Conservation (phyloP, 2,797 vertebrate species). For the Cryptoprocta ferox region DNA sequence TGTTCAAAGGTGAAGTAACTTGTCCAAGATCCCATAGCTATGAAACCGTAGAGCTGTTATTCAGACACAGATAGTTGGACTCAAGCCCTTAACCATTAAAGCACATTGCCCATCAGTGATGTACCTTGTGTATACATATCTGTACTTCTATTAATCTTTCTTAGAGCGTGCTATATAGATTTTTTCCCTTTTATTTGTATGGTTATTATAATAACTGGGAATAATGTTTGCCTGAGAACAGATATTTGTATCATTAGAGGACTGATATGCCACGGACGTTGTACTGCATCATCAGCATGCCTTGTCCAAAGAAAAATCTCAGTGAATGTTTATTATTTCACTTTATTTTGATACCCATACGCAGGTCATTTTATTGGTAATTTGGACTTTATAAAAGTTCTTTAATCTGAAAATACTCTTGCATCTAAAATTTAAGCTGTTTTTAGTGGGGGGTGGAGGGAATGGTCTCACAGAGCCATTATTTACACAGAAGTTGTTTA, state of each 20-base stretch:
- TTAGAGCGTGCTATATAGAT: neutral
- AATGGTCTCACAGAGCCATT: neutral
- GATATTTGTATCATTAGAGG: neutral
- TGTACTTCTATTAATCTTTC: neutral
- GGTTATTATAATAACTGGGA: neutral
- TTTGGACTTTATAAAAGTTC: conserved; percentile 13
- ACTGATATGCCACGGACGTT: neutral
- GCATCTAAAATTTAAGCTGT: conserved; percentile 35
- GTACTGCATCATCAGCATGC: neutral
- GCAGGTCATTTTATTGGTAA: neutral
- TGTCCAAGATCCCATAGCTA: neutral
- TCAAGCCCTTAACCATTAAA: neutral
- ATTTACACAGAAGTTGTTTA: conserved; percentile 62
- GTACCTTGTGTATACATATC: neutral
- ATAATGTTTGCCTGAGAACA: neutral
- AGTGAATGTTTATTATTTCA: conserved; percentile 18
- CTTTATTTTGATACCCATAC: neutral
- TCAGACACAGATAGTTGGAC: neutral
- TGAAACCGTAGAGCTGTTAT: neutral
- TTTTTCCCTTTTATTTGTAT: neutral
- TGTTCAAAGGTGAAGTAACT: neutral
- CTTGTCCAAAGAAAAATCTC: neutral
- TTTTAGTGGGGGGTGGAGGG: neutral
- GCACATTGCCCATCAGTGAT: neutral
- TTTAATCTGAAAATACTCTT: conserved; percentile 40